Conservation (phyloP, 2,888 invertebrate genomes). For the Tanypteryx hageni region DNA sequence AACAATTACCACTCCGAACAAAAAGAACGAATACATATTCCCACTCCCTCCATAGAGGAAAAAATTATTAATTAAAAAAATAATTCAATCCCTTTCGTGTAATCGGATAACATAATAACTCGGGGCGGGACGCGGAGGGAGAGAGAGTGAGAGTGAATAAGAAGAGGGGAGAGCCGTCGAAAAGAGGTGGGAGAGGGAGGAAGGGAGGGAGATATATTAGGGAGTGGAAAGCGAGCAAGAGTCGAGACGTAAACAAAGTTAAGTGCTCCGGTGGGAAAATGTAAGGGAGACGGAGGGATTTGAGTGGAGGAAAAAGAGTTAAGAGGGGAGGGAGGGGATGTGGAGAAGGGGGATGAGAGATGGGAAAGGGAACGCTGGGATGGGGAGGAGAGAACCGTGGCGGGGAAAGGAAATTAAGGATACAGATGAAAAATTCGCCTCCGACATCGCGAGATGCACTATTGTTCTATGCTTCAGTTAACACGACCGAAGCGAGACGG, state of each 20-base stretch:
- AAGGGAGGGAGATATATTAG: background rate
- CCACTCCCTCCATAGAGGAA: too few relatives aligned
- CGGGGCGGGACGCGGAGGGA: background rate
- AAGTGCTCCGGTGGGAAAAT: constrained; percentile 1
- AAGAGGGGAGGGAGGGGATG: background rate
- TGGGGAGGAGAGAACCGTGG: background rate
- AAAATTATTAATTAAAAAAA: too few relatives aligned
- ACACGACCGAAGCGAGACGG: background rate
- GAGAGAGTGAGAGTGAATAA: background rate
- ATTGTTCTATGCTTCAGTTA: constrained; percentile 1
- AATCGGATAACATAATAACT: background rate
- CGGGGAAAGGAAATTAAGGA: constrained; percentile 10
- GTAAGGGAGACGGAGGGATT: background rate
- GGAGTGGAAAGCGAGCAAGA: background rate
- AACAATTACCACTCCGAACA: too few relatives aligned
- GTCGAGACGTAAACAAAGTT: background rate
- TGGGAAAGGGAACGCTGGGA: background rate
- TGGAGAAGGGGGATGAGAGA: background rate
- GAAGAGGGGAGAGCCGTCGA: background rate
- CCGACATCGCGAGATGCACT: constrained; percentile 12
- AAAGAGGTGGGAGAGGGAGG: background rate
- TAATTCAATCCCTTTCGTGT: background rate
- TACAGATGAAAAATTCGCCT: constrained; percentile 22
- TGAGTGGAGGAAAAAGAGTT: background rate
- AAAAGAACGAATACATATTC: too few relatives aligned